These are phyloP conservation scores for Eremophila alpestris DNA, from an alignment of 2,797 vertebrate species.

Conservation along the genomic window DNA sequence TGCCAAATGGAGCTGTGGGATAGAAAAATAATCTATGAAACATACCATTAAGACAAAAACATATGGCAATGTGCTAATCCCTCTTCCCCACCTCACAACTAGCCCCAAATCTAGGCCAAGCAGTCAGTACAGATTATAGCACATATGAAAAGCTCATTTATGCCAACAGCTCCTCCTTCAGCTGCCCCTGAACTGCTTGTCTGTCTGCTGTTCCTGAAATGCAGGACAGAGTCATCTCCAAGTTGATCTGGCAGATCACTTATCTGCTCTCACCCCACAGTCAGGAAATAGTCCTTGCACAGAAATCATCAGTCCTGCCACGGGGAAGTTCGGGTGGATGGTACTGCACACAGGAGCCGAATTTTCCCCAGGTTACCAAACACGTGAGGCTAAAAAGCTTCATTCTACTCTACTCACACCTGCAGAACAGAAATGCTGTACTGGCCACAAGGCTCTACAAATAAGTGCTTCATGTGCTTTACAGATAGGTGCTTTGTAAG, in stretches of 20 bases:
- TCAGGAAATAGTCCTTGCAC: neutral
- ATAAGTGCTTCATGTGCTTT: neutral
- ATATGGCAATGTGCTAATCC: conserved; percentile 75
- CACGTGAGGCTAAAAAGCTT: accelerated
- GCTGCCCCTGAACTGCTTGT: conserved; percentile 15
- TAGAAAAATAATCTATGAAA: conserved; percentile 65
- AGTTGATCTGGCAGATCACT: neutral
- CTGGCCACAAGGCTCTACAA: neutral
- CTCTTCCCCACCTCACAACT: conserved; percentile 63
- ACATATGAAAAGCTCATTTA: conserved; percentile 38
- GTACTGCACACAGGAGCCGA: neutral
- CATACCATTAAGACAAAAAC: conserved; percentile 74
- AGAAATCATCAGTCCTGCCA: neutral
- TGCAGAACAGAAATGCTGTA: neutral
- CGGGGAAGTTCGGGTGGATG: neutral
- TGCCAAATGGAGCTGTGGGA: conserved; percentile 78
- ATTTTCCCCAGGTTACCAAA: neutral
- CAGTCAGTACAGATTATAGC: conserved; percentile 57
- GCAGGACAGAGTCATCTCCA: neutral
- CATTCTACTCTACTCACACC: neutral
- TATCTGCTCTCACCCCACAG: neutral
- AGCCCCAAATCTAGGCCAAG: conserved; percentile 63
- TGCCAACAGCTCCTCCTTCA: conserved; percentile 43
- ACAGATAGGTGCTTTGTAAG: neutral
- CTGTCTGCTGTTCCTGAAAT: neutral